phyloP scores from a whole-genome alignment of 2,888 invertebrate genomes.

The Apocheima hispidaria region DNA sequence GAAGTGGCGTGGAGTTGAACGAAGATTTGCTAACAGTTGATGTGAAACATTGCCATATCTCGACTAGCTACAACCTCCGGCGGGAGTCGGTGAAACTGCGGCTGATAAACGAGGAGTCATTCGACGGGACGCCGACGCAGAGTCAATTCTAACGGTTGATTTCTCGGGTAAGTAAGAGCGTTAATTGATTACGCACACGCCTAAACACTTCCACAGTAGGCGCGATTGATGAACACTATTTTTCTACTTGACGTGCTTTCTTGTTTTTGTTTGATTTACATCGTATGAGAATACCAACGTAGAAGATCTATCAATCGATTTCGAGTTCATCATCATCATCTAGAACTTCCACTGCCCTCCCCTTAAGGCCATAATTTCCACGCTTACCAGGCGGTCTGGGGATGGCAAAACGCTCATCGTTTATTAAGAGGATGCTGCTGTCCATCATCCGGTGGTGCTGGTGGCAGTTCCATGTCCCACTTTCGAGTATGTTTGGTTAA shows the following conservation, averaged over 20 bases:
- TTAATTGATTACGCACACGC: constrained; percentile 27
- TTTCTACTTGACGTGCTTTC: constrained; percentile 3
- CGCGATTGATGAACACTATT: constrained; percentile 13
- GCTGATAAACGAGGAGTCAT: constrained; percentile 81
- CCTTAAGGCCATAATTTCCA: no score
- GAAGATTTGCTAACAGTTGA: constrained; percentile 77
- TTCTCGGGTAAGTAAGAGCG: constrained; percentile 68
- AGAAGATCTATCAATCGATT: no score
- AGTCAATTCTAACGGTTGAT: constrained; percentile 83
- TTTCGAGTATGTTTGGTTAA: no score
- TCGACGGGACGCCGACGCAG: constrained; percentile 73
- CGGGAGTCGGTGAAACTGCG: constrained; percentile 80
- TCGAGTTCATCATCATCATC: no score
- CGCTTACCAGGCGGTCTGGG: no score
- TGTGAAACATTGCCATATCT: constrained; percentile 82
- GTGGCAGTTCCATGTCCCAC: no score
- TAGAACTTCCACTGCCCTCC: no score
- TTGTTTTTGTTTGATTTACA: constrained; percentile 14
- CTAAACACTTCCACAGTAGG: constrained; percentile 18
- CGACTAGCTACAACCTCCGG: constrained; percentile 79
- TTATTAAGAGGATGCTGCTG: no score
- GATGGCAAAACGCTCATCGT: no score
- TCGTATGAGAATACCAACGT: background rate
- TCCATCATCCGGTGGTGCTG: no score
- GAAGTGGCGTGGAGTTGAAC: constrained; percentile 80